Evolutionary conservation across 2,797 vertebrate species (phyloP), one percentile per base, ranked within the genome.

Genomic region (Rousettus madagascariensis): DNA sequence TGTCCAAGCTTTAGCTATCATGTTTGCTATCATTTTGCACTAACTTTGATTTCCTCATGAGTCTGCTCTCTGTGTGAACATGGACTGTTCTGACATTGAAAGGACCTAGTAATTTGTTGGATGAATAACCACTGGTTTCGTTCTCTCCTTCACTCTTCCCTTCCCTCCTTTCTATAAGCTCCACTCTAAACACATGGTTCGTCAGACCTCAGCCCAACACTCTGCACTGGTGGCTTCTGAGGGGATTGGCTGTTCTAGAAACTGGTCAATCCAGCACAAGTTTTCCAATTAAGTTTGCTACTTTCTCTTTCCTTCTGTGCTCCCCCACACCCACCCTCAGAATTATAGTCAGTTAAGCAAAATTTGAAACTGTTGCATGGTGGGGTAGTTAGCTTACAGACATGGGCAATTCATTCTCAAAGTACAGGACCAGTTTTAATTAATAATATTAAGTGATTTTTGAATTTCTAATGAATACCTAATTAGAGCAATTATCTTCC

Each of bases 401-500:
- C 16, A 55, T 4, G 36, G 36, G 24, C 36, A 90, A 94, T 93
- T 83, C 26, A 86, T 66, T 78, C 30, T 89, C 49, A 83, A 92
- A 86, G 38, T 93, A 59, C 30, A 85, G 6, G 63, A 26, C 43
- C 5, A 43, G 4, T 89, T 94, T 93, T 86, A 94, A 96, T 41
- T 65, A 33, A 61, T 91, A 89, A 86, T 87, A 97, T 97, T 95
- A 80, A 84, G 63, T 75, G 69, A 80, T 93, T 90, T 94, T 86
- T 75, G 24, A 38, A 66, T 74, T 75, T 61, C 13, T 75, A 86
- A 83, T 86, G 59, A 30, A 91, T 90, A 51, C 11, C 5, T 97
- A 53, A 94, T 96, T 96, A 94, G 65, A 91, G n/a, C 24, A 95
- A 79, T 57, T 94, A 10, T 38, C 96, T 94, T 97, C 90, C 80